These are phyloP conservation scores for Drosophila siamana DNA, from an alignment of 2,888 invertebrate genomes.

Conservation along the genomic window DNA sequence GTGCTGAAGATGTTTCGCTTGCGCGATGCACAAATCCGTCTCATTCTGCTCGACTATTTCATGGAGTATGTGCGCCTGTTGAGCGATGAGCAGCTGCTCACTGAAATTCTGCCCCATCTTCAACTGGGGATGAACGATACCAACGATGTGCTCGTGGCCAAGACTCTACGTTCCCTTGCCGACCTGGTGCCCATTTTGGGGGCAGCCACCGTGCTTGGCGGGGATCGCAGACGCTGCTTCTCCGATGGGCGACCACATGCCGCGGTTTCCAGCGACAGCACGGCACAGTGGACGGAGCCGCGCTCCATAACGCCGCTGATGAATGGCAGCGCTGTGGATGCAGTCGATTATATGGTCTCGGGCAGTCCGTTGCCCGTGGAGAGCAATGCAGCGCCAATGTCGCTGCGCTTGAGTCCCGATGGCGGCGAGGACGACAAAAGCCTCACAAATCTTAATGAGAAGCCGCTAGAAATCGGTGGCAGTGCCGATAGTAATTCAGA, in stretches of 20 bases:
- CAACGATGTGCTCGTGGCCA: slow-evolving; percentile 92
- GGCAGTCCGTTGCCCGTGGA: slow-evolving; percentile 83
- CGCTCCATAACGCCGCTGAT: slow-evolving; percentile 85
- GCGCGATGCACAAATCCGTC: slow-evolving; percentile 92
- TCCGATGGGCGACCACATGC: slow-evolving; percentile 92
- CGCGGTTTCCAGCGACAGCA: slow-evolving; percentile 72
- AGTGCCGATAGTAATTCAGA: slow-evolving; percentile 19
- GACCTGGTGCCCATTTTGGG: slow-evolving; percentile 93
- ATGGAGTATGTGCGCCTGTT: slow-evolving; percentile 91
- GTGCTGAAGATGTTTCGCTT: slow-evolving; percentile 93
- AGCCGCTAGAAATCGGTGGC: slow-evolving; percentile 31
- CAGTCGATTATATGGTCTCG: slow-evolving; percentile 81
- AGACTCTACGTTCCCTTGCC: slow-evolving; percentile 92
- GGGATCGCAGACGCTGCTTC: slow-evolving; percentile 92
- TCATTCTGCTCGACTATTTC: slow-evolving; percentile 92
- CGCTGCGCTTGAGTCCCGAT: slow-evolving; percentile 92
- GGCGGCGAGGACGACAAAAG: slow-evolving; percentile 90
- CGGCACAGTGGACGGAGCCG: slow-evolving; percentile 82
- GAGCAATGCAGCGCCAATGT: slow-evolving; percentile 84
- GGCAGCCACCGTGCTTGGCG: slow-evolving; percentile 93
- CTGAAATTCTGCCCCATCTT: slow-evolving; percentile 93
- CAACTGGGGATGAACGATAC: slow-evolving; percentile 94
- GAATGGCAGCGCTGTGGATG: slow-evolving; percentile 62
- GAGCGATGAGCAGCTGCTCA: slow-evolving; percentile 90
- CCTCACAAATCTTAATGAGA: slow-evolving; percentile 84